Percentiles rank a stretch among this genome's conserved stretches.
Conservation (phyloP, 1,140 invertebrate species). For the Micrasema longulum region DNA sequence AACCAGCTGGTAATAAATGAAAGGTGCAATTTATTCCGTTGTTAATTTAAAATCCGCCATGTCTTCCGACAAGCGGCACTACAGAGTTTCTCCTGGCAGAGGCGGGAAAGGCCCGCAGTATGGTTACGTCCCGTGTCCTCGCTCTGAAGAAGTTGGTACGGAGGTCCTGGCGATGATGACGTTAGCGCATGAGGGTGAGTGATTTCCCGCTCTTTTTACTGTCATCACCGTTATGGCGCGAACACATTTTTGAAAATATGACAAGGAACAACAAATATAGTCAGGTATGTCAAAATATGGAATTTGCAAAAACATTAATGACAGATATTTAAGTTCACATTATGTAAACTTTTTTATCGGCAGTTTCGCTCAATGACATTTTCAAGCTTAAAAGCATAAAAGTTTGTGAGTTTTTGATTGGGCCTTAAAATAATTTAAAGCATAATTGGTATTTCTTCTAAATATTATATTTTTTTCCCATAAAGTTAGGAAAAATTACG, state of each 20-base stretch:
- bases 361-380: too few relatives aligned
- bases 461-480: too few relatives aligned
- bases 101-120: constrained; percentile 63
- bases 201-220: constrained; percentile 30
- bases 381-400: too few relatives aligned
- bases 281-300: too few relatives aligned
- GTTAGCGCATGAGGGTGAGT: constrained; percentile 33
- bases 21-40: not conserved
- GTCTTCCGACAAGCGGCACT: constrained; percentile 56
- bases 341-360: too few relatives aligned
- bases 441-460: too few relatives aligned
- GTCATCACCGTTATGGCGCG: constrained; percentile 1
- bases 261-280: too few relatives aligned
- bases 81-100: constrained; percentile 65
- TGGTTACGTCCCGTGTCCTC: constrained; percentile 70
- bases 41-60: constrained; percentile 27
- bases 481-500: too few relatives aligned
- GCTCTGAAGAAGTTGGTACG: constrained; percentile 69
- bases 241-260: not conserved
- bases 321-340: too few relatives aligned
- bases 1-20: not conserved
- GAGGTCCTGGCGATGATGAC: constrained; percentile 53
- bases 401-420: too few relatives aligned
- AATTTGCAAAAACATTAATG: too few relatives aligned
- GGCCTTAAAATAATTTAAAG: too few relatives aligned